These are phyloP conservation scores for Scleropages formosus DNA, from an alignment of 2,797 vertebrate genomes.

Conservation along the genomic window DNA sequence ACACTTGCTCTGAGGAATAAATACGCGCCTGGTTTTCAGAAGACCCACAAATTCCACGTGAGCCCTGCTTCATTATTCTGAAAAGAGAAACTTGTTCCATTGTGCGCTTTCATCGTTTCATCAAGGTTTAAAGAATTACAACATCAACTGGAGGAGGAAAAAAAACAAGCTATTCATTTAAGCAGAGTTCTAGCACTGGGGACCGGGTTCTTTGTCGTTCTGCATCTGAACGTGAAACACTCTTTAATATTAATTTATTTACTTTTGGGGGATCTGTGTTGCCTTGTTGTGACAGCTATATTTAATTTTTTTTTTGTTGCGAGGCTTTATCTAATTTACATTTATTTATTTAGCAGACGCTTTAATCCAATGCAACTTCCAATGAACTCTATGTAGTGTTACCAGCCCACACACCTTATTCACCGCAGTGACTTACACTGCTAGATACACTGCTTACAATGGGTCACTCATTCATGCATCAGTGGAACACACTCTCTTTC, in stretches of 20 bases:
- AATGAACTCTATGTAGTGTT: too few relatives aligned
- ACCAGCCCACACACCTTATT: too few relatives aligned
- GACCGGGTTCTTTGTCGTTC: too few relatives aligned
- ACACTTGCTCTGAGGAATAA: background rate
- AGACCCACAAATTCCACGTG: background rate
- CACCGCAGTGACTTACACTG: too few relatives aligned
- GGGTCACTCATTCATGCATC: too few relatives aligned
- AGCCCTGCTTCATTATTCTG: constrained; percentile 29
- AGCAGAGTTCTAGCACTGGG: constrained; percentile 41
- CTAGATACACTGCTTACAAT: too few relatives aligned
- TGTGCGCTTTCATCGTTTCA: constrained; percentile 37
- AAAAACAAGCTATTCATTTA: constrained; percentile 41
- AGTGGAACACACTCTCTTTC: too few relatives aligned
- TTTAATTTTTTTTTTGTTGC: constrained; percentile 53
- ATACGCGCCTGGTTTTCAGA: background rate
- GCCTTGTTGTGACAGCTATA: constrained; percentile 58
- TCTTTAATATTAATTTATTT: constrained; percentile 58
- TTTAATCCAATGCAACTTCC: too few relatives aligned
- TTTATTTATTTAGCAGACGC: too few relatives aligned
- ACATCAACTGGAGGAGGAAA: constrained; percentile 33
- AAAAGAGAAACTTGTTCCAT: constrained; percentile 34
- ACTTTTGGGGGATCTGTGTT: constrained; percentile 50
- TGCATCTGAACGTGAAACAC: constrained; percentile 49
- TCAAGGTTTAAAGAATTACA: constrained; percentile 46
- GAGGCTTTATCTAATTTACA: constrained; percentile 65